Evolutionary conservation across 2,797 vertebrate species (phyloP), one percentile per base, ranked within the genome.

Genomic region (Hephaestus fuliginosus): DNA sequence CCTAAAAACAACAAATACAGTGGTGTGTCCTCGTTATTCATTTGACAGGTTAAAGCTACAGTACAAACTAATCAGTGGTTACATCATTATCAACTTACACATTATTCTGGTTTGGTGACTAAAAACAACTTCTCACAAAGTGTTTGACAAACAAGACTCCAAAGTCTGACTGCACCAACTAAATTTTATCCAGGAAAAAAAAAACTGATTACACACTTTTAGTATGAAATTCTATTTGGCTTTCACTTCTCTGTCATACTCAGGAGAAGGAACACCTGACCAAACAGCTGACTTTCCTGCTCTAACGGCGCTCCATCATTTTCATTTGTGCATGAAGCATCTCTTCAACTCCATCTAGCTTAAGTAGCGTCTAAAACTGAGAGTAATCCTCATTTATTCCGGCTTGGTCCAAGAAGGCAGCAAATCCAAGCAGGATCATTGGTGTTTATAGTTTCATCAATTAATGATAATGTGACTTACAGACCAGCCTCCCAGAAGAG

Each of bases 31-130:
- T n/a, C 49, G 3, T 43, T 61, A 61, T 44, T 73, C 4, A 69
- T 71, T 72, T 70, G 8, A 71, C 15, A 81, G 14, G 10, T 84
- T 83, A 62, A 81, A 60, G 41, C 62, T 76, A 51, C 39, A 72
- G 43, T 49, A 69, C 55, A 63, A 64, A 49, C 63, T 74, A 74
- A 62, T 65, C 25, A 70, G 76, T 3, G 0, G 15, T 33, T 51
- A 70, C 14, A 33, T 49, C n/a, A 64, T 48, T 36, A 61, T 56
- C 22, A 41, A 36, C 46, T 51, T 28, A 53, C 2, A 70, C 6
- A 58, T 75, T 41, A 51, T 3, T 58, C 13, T 58, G 43, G 36
- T 72, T 73, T 22, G 6, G 6, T 80, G 3, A 74, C 43, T 25
- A 77, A 39, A 82, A 76, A 57, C 22, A 58, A 46, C 18, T 64